These are phyloP conservation scores for Loxodonta africana DNA, from an alignment of 2,113 vertebrate species.

Conservation along the genomic window DNA sequence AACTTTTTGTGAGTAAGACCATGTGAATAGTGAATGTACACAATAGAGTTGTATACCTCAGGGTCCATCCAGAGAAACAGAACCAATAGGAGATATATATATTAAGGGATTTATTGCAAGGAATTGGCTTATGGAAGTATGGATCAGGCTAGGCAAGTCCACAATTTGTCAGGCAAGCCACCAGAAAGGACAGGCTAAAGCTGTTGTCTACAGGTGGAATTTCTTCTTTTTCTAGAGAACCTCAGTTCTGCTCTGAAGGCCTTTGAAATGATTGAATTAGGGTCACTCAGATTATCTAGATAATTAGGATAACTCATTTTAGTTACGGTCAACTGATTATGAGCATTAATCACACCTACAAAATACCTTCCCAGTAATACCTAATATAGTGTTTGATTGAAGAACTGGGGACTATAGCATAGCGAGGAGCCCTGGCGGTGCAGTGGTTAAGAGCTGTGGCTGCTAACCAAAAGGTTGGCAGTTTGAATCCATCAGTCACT, in stretches of 20 bases:
- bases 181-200: background rate
- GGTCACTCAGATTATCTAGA: background rate
- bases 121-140: background rate
- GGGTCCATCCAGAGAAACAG: background rate
- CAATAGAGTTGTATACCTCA: background rate
- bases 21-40: too few species aligned
- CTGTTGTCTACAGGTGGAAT: rapidly evolving
- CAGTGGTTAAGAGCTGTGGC: too few species aligned
- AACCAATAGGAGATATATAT: background rate
- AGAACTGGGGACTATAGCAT: background rate
- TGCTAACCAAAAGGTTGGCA: too few species aligned
- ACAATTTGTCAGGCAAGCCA: background rate
- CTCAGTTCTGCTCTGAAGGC: background rate
- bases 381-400: background rate
- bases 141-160: background rate
- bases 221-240: background rate
- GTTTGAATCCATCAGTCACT: too few species aligned
- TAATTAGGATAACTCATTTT: background rate
- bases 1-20: background rate
- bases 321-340: background rate
- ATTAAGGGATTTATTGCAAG: background rate
- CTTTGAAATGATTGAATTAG: background rate
- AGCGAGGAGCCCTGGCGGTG: too few species aligned
- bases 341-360: background rate
- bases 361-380: background rate